Evolutionary conservation across 2,797 vertebrate species (phyloP).

Genomic region (Apogon hyalosoma): DNA sequence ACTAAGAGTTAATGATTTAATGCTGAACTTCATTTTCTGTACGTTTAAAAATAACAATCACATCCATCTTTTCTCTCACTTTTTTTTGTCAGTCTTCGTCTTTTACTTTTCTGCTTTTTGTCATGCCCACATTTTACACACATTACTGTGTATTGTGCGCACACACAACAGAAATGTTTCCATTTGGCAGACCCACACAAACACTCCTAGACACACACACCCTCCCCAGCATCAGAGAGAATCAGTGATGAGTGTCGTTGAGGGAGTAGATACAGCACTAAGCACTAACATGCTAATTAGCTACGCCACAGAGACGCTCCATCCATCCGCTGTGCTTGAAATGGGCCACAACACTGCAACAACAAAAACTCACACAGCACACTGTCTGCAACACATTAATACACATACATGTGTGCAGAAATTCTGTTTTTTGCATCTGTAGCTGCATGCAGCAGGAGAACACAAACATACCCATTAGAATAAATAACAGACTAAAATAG

Average conservation of each 20-base stretch:
- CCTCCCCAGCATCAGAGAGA: slow-evolving; percentile 79
- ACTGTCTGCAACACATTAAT: slow-evolving; percentile 40
- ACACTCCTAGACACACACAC: slow-evolving; percentile 61
- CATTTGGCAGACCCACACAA: slow-evolving; percentile 68
- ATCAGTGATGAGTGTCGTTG: slow-evolving; percentile 80
- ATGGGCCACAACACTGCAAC: slow-evolving; percentile 72
- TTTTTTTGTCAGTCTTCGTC: slow-evolving; percentile 9
- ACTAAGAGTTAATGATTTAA: too few species aligned
- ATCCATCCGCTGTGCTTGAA: slow-evolving; percentile 76
- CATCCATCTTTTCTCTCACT: slow-evolving; percentile 9
- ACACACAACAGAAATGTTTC: slow-evolving; percentile 39
- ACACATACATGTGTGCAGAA: slow-evolving; percentile 6
- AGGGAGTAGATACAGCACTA: slow-evolving; percentile 77
- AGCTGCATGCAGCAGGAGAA: slow-evolving; percentile 1
- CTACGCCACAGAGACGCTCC: slow-evolving; percentile 76
- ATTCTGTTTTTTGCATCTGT: slow-evolving; percentile 1
- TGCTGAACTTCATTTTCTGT: too few species aligned
- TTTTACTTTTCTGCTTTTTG: slow-evolving; percentile 21
- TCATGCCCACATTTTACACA: slow-evolving; percentile 55
- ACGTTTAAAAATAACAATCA: slow-evolving; percentile 7
- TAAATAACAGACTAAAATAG: slow-evolving; percentile 22
- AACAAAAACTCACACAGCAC: slow-evolving; percentile 53
- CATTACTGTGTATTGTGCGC: slow-evolving; percentile 40
- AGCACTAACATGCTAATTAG: slow-evolving; percentile 85
- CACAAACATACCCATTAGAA: slow-evolving; percentile 7